Percentiles rank a stretch among this genome's conserved stretches.
Evolutionary conservation across 1,140 invertebrate species (phyloP).

Genomic region (Trachymyrmex cornetzi): DNA sequence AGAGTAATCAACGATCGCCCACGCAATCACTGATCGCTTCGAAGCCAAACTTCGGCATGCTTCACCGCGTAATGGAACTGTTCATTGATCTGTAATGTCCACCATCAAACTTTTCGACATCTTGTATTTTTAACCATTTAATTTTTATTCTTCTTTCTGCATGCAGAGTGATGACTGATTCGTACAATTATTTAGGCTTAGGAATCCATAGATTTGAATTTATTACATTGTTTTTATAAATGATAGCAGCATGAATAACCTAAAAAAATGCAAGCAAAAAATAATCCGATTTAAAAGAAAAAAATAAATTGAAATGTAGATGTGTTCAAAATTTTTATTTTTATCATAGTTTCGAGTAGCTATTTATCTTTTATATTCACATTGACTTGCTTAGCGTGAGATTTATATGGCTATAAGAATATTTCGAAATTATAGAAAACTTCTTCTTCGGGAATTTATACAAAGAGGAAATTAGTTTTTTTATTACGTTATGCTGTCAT

Average conservation of each 20-base stretch:
- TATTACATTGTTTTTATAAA: not conserved
- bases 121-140: conserved; percentile 38
- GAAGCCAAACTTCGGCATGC: conserved; percentile 74
- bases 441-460: not conserved
- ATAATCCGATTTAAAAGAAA: not conserved
- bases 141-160: not conserved
- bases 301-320: not conserved
- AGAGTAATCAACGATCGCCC: conserved; percentile 74
- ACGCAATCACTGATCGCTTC: conserved; percentile 75
- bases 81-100: conserved; percentile 44
- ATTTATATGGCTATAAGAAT: conserved; percentile 22
- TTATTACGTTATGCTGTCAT: not conserved
- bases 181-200: not conserved
- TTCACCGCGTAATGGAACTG: conserved; percentile 65
- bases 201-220: not conserved
- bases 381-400: not conserved
- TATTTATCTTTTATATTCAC: not conserved
- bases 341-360: not conserved
- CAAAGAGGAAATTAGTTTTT: not conserved
- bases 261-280: not conserved
- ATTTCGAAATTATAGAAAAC: not conserved
- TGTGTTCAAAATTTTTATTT: not conserved
- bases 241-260: not conserved
- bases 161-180: not conserved
- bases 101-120: conserved; percentile 40